Conservation (phyloP, 2,888 invertebrate genomes). For the Apotomis betuletana region DNA sequence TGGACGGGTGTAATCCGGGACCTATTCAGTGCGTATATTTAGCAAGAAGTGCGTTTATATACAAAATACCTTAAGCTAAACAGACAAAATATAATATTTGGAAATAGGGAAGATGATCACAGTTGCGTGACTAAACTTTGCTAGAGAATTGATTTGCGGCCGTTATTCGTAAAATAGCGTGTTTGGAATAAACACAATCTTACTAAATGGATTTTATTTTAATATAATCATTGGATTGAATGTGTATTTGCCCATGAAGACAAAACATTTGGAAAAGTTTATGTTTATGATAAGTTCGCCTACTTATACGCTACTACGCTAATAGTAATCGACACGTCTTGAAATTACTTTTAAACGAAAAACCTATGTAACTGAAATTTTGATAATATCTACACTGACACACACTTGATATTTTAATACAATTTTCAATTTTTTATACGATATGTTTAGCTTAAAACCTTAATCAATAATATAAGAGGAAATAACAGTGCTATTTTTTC, state of each 20-base stretch:
- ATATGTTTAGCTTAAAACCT: no score
- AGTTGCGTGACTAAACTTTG: conserved; percentile 8
- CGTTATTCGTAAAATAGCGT: neutral
- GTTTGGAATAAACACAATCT: neutral
- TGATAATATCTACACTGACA: no score
- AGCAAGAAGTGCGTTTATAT: neutral
- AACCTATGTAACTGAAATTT: no score
- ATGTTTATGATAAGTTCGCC: no score
- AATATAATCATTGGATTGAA: neutral
- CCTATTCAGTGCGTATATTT: conserved; percentile 13
- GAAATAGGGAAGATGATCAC: conserved; percentile 1
- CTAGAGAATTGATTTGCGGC: neutral
- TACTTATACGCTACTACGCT: no score
- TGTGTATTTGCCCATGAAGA: neutral
- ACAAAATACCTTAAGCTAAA: neutral
- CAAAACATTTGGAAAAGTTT: no score
- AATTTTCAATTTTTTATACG: no score
- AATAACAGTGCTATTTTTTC: no score
- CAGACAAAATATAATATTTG: neutral
- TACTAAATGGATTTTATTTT: neutral
- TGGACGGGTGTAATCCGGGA: conserved; percentile 29
- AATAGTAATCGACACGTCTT: no score
- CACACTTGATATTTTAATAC: no score
- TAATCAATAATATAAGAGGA: no score
- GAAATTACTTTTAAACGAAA: no score